Conservation (phyloP, 92 coral and sea anemone species). For the Meandrina meandrites region DNA sequence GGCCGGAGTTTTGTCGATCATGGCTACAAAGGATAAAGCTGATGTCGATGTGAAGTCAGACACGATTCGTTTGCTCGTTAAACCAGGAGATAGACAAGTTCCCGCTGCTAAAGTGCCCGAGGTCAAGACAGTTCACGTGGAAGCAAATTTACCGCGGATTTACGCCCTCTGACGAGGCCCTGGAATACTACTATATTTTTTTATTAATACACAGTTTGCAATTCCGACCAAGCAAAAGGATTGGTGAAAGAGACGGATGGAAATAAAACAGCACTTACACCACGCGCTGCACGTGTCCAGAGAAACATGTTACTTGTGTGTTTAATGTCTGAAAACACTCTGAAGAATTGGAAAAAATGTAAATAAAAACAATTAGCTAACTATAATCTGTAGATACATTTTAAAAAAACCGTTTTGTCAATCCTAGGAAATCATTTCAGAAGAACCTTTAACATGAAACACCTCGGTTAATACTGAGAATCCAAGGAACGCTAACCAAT, state of each 20-base stretch:
- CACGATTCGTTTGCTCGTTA: slow-evolving; percentile 87
- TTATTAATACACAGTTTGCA: no score
- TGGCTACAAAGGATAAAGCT: slow-evolving; percentile 87
- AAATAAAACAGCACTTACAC: no score
- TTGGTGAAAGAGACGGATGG: neutral
- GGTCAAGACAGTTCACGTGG: slow-evolving; percentile 72
- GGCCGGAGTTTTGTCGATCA: slow-evolving; percentile 87
- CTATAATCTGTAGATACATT: neutral
- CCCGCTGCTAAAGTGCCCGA: slow-evolving; percentile 69
- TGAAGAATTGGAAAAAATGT: no score
- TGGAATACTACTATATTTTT: no score
- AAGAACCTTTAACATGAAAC: neutral
- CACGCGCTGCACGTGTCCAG: no score
- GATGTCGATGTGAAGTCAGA: slow-evolving; percentile 92
- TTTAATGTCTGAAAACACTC: no score
- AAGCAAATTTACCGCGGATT: slow-evolving; percentile 34
- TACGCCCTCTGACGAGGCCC: neutral
- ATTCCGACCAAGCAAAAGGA: neutral
- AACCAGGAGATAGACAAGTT: slow-evolving; percentile 88
- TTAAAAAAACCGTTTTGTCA: neutral
- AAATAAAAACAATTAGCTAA: no score
- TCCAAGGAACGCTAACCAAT: no score
- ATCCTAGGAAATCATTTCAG: no score
- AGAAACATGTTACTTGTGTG: neutral
- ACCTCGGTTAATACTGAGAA: neutral